Percentiles rank a stretch among this genome's conserved stretches.
Conservation (phyloP, 2,113 vertebrate species). For the Astur gentilis region DNA sequence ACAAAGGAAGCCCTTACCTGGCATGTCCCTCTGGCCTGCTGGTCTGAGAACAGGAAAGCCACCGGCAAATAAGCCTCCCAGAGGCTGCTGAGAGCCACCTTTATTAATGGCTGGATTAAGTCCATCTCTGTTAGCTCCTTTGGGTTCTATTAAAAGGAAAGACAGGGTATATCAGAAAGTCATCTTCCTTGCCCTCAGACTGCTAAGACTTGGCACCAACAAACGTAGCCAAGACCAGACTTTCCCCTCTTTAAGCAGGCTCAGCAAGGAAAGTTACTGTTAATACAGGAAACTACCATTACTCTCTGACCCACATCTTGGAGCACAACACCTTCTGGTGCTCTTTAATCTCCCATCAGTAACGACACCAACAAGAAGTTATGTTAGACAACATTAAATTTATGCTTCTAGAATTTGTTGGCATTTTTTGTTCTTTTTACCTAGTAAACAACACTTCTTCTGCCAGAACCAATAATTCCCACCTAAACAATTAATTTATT, state of each 20-base stretch:
- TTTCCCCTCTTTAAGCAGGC: not conserved
- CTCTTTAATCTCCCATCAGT: not conserved
- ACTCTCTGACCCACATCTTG: not conserved
- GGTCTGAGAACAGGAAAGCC: constrained; percentile 92
- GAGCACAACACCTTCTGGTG: constrained; percentile 42
- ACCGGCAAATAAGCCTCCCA: constrained; percentile 90
- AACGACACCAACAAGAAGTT: not conserved
- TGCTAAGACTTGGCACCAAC: not conserved
- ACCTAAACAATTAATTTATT: not conserved
- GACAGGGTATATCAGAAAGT: not conserved
- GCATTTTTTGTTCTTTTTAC: not conserved
- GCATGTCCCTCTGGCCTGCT: constrained; percentile 82
- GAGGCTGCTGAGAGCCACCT: constrained; percentile 66
- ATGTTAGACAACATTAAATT: not conserved
- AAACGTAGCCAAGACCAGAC: not conserved
- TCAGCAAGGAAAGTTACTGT: not conserved
- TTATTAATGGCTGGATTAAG: constrained; percentile 48
- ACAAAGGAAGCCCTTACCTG: constrained; percentile 68
- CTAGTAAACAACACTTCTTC: not conserved
- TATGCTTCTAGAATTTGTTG: not conserved
- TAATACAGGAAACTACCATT: not conserved
- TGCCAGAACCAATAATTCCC: not conserved
- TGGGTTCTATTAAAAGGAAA: constrained; percentile 71
- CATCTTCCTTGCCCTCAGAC: not conserved
- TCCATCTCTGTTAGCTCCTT: constrained; percentile 71